A percentile compares a stretch with the other conserved stretches of the same genome.
Conservation (phyloP, 1,140 invertebrate genomes). For the Sipha flava region DNA sequence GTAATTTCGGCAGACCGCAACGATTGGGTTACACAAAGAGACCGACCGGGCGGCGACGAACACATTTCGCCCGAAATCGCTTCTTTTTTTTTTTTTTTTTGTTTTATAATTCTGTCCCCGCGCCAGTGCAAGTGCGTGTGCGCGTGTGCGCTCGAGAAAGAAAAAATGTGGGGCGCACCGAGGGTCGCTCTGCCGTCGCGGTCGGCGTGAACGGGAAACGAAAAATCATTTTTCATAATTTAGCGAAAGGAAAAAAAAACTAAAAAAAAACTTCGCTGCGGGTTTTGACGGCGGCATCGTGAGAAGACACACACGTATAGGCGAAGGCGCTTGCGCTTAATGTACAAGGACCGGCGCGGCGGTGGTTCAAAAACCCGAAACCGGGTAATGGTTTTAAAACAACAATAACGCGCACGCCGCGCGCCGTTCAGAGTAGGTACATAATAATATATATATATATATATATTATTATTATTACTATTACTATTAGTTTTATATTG, state of each 20-base stretch:
- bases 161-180: background rate
- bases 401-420: background rate
- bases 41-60: background rate
- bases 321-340: background rate
- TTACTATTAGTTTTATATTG: background rate
- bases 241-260: background rate
- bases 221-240: constrained; percentile 24
- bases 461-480: background rate
- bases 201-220: background rate
- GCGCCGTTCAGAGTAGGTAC: background rate
- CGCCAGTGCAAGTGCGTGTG: background rate
- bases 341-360: background rate
- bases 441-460: too few species aligned
- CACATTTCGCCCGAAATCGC: background rate
- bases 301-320: background rate
- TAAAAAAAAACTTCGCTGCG: background rate
- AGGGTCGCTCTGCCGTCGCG: background rate
- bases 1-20: constrained; percentile 26
- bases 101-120: background rate
- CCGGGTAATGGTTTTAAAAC: background rate
- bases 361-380: background rate
- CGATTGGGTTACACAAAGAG: constrained; percentile 30
- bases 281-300: background rate
- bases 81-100: background rate
- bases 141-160: background rate